Conservation (phyloP, 2,113 vertebrate genomes). For the Chionis minor region DNA sequence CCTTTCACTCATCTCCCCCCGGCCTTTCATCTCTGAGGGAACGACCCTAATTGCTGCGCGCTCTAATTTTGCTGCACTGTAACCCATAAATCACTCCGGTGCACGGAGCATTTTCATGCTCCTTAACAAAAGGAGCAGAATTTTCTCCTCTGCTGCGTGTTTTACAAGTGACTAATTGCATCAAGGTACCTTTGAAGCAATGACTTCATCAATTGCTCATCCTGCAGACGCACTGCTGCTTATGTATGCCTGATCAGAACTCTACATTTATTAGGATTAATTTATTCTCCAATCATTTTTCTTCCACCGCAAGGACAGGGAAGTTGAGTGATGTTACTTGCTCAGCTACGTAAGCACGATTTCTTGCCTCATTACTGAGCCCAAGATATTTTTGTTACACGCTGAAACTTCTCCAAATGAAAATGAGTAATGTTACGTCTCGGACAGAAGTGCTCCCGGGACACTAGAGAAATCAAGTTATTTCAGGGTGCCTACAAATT, state of each 20-base stretch:
- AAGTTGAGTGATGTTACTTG: slow-evolving; percentile 46
- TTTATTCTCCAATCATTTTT: slow-evolving; percentile 54
- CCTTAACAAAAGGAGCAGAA: slow-evolving; percentile 32
- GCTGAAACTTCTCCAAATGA: slow-evolving; percentile 40
- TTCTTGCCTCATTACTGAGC: slow-evolving; percentile 62
- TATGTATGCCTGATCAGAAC: slow-evolving; percentile 38
- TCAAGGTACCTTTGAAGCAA: slow-evolving; percentile 53
- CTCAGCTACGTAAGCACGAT: slow-evolving; percentile 53
- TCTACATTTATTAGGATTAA: slow-evolving; percentile 58
- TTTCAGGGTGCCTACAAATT: slow-evolving; percentile 3
- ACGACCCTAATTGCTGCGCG: background rate
- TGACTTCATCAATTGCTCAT: slow-evolving; percentile 62
- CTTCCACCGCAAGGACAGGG: slow-evolving; percentile 1
- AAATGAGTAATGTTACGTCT: slow-evolving; percentile 17
- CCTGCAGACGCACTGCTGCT: slow-evolving; percentile 3
- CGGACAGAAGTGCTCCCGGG: background rate
- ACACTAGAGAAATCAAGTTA: background rate
- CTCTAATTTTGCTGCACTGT: slow-evolving; percentile 38
- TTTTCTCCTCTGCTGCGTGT: slow-evolving; percentile 28
- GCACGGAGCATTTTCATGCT: background rate
- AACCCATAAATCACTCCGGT: slow-evolving; percentile 40
- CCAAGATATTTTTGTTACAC: slow-evolving; percentile 33
- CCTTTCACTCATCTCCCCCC: background rate
- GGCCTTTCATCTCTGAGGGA: slow-evolving; percentile 6
- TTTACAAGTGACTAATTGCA: slow-evolving; percentile 61